Evolutionary conservation across 2,888 invertebrate genomes (phyloP).

Genomic region (Phania funesta): DNA sequence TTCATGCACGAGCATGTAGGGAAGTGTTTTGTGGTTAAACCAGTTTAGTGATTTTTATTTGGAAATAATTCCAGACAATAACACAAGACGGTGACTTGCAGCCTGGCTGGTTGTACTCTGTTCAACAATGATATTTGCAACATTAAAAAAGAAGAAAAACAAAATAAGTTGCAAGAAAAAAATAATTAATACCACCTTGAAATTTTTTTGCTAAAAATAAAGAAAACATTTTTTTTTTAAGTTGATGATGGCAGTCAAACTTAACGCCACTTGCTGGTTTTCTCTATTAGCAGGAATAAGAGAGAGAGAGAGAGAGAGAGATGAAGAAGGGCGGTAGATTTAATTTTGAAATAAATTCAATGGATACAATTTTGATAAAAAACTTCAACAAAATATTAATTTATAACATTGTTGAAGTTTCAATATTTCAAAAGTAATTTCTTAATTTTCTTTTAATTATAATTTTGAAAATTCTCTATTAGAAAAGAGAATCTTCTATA

Average conservation of each 20-base stretch:
- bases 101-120: slow-evolving; percentile 1
- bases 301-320: too few species aligned
- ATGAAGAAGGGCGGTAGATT: too few species aligned
- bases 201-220: slow-evolving; percentile 17
- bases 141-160: neutral
- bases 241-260: slow-evolving; percentile 26
- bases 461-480: too few species aligned
- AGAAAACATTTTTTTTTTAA: neutral
- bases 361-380: too few species aligned
- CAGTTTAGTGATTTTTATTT: slow-evolving; percentile 64
- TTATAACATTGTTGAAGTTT: too few species aligned
- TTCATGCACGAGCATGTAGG: slow-evolving; percentile 32
- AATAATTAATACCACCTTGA: slow-evolving; percentile 61
- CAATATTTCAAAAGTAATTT: too few species aligned
- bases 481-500: too few species aligned
- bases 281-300: neutral
- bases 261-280: slow-evolving; percentile 51
- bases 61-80: neutral
- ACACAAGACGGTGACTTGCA: neutral
- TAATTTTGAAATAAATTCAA: too few species aligned
- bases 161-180: slow-evolving; percentile 8
- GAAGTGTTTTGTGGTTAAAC: slow-evolving; percentile 64
- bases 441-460: too few species aligned
- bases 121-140: slow-evolving; percentile 31
- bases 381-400: too few species aligned